A percentile compares a stretch with the other conserved stretches of the same genome.
phyloP scores from a whole-genome alignment of 2,888 invertebrate species.

The Plemyria rubiginata region DNA sequence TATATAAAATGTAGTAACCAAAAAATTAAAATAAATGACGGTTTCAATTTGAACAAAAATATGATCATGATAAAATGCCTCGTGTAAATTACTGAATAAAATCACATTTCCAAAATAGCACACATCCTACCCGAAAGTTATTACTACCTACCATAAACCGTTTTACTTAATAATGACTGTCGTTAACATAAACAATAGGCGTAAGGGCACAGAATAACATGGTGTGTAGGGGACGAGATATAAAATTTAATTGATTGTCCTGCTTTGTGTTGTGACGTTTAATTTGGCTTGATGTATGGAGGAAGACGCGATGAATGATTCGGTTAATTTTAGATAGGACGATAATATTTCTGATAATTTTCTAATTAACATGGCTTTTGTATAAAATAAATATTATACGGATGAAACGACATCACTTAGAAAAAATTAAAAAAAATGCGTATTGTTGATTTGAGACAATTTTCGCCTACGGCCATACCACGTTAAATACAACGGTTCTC shows the following conservation, averaged over 20 bases:
- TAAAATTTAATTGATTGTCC: slow-evolving; percentile 60
- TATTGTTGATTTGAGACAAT: background rate
- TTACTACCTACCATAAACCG: slow-evolving; percentile 57
- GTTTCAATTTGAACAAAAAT: background rate
- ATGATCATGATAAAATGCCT: background rate
- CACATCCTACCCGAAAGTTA: slow-evolving; percentile 37
- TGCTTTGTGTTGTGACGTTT: slow-evolving; percentile 53
- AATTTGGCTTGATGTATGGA: slow-evolving; percentile 43
- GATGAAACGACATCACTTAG: no score
- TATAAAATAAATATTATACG: no score
- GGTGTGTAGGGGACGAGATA: slow-evolving; percentile 36
- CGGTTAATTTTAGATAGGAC: slow-evolving; percentile 20
- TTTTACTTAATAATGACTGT: slow-evolving; percentile 55
- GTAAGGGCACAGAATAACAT: slow-evolving; percentile 21
- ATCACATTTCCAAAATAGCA: slow-evolving; percentile 29
- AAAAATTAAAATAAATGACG: background rate
- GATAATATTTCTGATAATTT: background rate
- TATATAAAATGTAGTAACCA: background rate
- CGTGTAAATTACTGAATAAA: slow-evolving; percentile 12
- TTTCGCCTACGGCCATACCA: slow-evolving; percentile 38
- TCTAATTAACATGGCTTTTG: background rate
- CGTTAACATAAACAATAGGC: slow-evolving; percentile 56
- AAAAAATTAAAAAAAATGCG: background rate
- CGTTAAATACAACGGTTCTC: slow-evolving; percentile 60
- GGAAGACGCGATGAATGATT: slow-evolving; percentile 15